Evolutionary conservation across 35 echinoderm and acorn worm species (phyloP).

Genomic region (Apostichopus californicus): DNA sequence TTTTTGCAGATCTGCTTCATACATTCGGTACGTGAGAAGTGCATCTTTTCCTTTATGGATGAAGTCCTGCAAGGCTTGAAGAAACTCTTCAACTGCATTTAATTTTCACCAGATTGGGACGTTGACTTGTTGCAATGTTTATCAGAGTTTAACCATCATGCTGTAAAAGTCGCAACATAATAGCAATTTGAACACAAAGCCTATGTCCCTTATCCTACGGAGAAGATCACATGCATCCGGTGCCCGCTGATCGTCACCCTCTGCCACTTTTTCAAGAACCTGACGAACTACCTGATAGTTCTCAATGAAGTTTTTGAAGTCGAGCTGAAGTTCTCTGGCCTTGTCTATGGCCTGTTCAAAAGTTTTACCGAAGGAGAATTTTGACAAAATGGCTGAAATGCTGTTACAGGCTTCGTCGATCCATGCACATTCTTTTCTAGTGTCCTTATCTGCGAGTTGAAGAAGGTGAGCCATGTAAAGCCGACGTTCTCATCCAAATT

Average conservation of each 20-base stretch:
- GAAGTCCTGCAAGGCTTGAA: too few relatives aligned
- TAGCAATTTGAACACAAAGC: background rate
- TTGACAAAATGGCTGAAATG: background rate
- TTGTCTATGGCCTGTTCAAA: background rate
- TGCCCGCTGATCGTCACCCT: background rate
- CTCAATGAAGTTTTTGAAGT: constrained; percentile 36
- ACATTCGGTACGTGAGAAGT: background rate
- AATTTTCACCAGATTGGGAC: background rate
- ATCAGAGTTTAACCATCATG: background rate
- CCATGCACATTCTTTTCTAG: background rate
- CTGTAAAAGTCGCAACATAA: background rate
- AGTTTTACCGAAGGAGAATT: constrained; percentile 6
- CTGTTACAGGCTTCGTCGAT: constrained; percentile 14
- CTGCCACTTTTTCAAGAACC: background rate
- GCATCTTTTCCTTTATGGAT: background rate
- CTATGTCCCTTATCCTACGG: background rate
- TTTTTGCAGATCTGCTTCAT: background rate
- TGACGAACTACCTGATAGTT: constrained; percentile 30
- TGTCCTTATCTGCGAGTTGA: constrained; percentile 22
- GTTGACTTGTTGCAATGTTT: background rate
- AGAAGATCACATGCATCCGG: background rate
- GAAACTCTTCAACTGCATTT: too few relatives aligned
- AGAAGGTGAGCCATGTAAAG: constrained; percentile 24
- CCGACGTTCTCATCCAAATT: constrained; percentile 1
- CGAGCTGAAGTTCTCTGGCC: background rate